phyloP scores from a whole-genome alignment of 2,113 vertebrate species.

The Urocitellus parryii region DNA sequence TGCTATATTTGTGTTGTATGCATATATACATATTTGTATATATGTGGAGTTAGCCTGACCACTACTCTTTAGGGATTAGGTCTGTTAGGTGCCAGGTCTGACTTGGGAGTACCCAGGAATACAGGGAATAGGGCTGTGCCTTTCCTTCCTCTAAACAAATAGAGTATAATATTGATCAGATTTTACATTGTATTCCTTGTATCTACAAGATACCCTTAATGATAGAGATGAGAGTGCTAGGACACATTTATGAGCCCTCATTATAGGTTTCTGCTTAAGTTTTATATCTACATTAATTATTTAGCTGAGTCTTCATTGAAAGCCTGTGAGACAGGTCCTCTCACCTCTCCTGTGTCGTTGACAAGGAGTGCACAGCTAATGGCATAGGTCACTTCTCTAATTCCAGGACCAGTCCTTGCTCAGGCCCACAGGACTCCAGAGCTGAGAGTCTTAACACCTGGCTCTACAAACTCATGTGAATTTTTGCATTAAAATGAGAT shows the following conservation, averaged over 20 bases:
- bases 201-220: neutral
- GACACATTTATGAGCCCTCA: fast-evolving
- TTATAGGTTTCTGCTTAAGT: neutral
- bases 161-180: fast-evolving
- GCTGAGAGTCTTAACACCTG: neutral
- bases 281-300: neutral
- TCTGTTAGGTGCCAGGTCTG: neutral
- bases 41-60: neutral
- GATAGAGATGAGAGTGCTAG: neutral
- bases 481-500: neutral
- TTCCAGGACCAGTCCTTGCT: fast-evolving
- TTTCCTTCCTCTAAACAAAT: neutral
- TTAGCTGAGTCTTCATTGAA: neutral
- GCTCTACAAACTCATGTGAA: fast-evolving
- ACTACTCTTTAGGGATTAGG: neutral
- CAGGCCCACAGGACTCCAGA: neutral
- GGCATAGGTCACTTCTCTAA: neutral
- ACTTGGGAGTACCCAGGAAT: neutral
- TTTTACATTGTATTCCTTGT: too few relatives aligned
- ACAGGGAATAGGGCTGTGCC: too few relatives aligned
- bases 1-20: neutral
- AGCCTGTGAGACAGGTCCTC: neutral
- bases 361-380: fast-evolving
- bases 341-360: neutral
- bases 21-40: neutral